phyloP scores from a whole-genome alignment of 2,888 invertebrate species.

The Hecatera dysodea region DNA sequence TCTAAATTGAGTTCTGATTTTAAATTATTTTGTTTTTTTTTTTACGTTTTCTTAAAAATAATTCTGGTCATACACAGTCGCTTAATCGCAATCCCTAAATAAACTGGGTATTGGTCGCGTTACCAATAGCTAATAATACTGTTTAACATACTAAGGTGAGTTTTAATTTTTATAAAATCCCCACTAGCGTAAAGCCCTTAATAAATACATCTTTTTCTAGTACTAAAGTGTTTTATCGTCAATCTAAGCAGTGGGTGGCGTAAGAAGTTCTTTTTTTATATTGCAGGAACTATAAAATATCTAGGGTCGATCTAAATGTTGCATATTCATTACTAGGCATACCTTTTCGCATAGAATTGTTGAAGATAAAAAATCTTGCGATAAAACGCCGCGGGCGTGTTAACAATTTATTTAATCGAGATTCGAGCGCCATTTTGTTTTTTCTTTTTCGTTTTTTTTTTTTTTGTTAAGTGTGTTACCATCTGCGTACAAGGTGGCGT shows the following conservation, averaged over 20 bases:
- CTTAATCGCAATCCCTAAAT: conserved; percentile 70
- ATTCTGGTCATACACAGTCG: conserved; percentile 60
- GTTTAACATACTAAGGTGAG: conserved; percentile 74
- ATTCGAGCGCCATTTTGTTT: conserved; percentile 75
- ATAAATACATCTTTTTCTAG: conserved; percentile 67
- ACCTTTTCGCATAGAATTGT: conserved; percentile 81
- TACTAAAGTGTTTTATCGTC: conserved; percentile 66
- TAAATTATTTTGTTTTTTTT: neutral
- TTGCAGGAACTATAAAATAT: conserved; percentile 81
- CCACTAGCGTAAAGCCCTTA: conserved; percentile 59
- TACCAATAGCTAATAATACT: conserved; percentile 75
- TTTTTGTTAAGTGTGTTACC: conserved; percentile 66
- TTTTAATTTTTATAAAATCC: conserved; percentile 65
- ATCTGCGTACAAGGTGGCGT: conserved; percentile 86
- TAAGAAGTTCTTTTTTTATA: conserved; percentile 72
- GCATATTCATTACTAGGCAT: conserved; percentile 79
- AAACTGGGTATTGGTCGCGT: conserved; percentile 81
- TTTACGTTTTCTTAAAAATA: neutral
- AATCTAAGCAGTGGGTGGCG: conserved; percentile 77
- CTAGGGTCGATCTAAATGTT: conserved; percentile 81
- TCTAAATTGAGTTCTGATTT: neutral
- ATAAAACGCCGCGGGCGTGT: conserved; percentile 81
- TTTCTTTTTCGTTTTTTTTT: conserved; percentile 58
- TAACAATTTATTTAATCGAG: conserved; percentile 85
- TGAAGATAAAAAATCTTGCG: conserved; percentile 82